phyloP scores from a whole-genome alignment of 2,888 invertebrate genomes.

The Zygothrica quintamaculata region DNA sequence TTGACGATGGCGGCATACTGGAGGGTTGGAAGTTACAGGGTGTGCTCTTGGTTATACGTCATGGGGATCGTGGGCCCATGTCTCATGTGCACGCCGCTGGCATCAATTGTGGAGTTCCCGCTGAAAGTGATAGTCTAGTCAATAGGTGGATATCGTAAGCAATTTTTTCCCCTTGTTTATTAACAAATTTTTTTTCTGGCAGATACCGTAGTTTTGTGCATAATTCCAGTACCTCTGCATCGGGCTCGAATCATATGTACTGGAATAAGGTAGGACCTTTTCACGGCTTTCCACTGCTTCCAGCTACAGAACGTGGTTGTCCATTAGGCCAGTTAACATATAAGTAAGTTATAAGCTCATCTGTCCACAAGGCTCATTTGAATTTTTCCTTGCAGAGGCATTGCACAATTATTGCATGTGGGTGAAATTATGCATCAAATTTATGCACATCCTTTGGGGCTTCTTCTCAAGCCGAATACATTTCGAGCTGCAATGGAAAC shows the following conservation, averaged over 20 bases:
- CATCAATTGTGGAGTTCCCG: slow-evolving; percentile 89
- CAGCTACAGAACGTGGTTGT: slow-evolving; percentile 88
- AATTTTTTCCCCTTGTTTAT: not conserved
- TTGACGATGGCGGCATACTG: slow-evolving; percentile 88
- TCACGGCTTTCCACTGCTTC: slow-evolving; percentile 92
- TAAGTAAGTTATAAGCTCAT: slow-evolving; percentile 75
- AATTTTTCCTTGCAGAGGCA: slow-evolving; percentile 85
- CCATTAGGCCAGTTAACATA: slow-evolving; percentile 93
- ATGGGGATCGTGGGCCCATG: slow-evolving; percentile 95
- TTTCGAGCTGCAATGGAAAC: slow-evolving; percentile 65
- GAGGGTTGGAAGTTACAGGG: slow-evolving; percentile 84
- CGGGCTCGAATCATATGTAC: slow-evolving; percentile 86
- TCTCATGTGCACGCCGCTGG: slow-evolving; percentile 91
- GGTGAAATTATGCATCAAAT: slow-evolving; percentile 88
- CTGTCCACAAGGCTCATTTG: not conserved
- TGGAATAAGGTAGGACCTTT: slow-evolving; percentile 93
- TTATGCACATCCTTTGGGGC: slow-evolving; percentile 85
- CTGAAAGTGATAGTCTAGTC: slow-evolving; percentile 84
- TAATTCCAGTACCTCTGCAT: slow-evolving; percentile 80
- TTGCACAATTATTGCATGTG: slow-evolving; percentile 92
- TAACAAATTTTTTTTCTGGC: not conserved
- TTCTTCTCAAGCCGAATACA: slow-evolving; percentile 73
- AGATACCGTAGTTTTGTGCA: slow-evolving; percentile 83
- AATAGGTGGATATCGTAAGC: slow-evolving; percentile 75
- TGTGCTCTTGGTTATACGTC: slow-evolving; percentile 91